Evolutionary conservation across 2,888 invertebrate species (phyloP), one percentile per base, ranked within the genome.

Genomic region (Auanema sp.): DNA sequence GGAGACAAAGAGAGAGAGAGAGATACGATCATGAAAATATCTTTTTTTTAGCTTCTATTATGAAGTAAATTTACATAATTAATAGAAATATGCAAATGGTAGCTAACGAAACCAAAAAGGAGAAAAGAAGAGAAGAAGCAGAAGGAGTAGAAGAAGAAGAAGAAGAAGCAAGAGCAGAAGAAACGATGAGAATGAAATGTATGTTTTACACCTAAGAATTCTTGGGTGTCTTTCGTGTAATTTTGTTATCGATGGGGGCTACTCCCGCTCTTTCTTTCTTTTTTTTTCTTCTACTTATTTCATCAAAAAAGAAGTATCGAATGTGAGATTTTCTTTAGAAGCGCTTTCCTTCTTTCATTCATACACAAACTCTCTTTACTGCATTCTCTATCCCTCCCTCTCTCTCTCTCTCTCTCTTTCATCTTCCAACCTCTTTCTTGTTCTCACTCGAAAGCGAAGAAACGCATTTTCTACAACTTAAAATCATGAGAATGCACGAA

Each of bases 321-420:
- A 56, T 56, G 43, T 43, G 56, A 47, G 43, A 43, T 16, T 18
- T 55, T 25, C 24, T 23, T 54, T 60, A 53, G 54, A 23, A 47
- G 50, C 52, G 53, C 52, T 33, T 53, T 60, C 53, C 53, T 53
- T 60, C 53, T 60, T 53, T 60, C 41, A 41, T 55, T 21, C 23
- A 50, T 25, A 54, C 33, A 44, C 54, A 40, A 53, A n/a, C 54
- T 18, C 33, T 51, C 40, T 53, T 52, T 49, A 43, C 10, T 60
- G 12, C 47, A 33, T 33, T 33, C 33, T 33, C 8, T 8, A 33
- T 33, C 33, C 8, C 33, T 3, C 3, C 8, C 33, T 33, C 33
- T 8, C 33, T 8, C 8, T 33, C 33, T 33, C 33, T 3, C 3
- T 33, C 33, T 33, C 33, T 8, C 33, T 8, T 33, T 33, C 33